phyloP scores from a whole-genome alignment of 1,140 invertebrate genomes.

The Atta texana region DNA sequence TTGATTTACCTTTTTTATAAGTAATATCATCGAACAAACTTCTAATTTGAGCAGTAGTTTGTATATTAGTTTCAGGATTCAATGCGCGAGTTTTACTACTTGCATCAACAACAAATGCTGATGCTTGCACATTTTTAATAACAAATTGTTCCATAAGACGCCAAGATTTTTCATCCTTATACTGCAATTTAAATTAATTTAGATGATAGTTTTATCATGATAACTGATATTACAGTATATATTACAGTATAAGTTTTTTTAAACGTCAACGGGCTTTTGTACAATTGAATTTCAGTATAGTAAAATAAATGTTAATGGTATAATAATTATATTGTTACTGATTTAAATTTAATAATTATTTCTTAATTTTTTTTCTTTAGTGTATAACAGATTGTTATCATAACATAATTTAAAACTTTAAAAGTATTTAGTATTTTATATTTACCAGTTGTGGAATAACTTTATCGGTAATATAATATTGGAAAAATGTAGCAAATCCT shows the following conservation, averaged over 20 bases:
- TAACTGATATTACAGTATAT: not conserved
- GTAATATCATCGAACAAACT: constrained; percentile 93
- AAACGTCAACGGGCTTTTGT: not conserved
- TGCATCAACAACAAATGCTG: constrained; percentile 89
- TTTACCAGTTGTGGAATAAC: constrained; percentile 61
- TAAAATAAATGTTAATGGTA: constrained; percentile 24
- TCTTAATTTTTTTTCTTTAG: not conserved
- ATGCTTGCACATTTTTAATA: constrained; percentile 88
- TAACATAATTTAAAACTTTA: not conserved
- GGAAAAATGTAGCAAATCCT: constrained; percentile 90
- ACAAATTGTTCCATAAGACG: constrained; percentile 93
- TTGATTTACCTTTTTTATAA: constrained; percentile 88
- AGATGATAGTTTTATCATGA: not conserved
- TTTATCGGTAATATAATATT: constrained; percentile 89
- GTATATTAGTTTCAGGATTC: constrained; percentile 88
- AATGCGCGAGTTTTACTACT: constrained; percentile 90
- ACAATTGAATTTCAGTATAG: not conserved
- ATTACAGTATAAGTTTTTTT: not conserved
- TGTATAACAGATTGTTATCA: not conserved
- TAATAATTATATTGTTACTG: not conserved
- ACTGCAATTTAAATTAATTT: constrained; percentile 77
- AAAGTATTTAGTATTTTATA: not conserved
- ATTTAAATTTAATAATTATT: not conserved
- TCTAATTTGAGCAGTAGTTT: constrained; percentile 90
- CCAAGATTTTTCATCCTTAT: constrained; percentile 87